Conservation (phyloP, 2,888 invertebrate genomes). For the Gisinianus flammeolus region DNA sequence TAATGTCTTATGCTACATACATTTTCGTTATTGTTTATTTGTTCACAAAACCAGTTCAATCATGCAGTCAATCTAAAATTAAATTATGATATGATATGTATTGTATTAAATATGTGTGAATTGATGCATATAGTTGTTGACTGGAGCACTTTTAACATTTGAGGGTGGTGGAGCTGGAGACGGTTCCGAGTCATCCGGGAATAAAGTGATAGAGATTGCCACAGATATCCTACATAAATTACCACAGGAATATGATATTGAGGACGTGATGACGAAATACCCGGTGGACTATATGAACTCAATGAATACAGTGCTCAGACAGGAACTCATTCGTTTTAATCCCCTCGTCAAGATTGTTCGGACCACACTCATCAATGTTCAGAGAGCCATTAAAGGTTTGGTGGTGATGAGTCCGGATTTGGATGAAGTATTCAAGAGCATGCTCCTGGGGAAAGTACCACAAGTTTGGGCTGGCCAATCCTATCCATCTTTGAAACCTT, state of each 20-base stretch:
- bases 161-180: constrained; percentile 11
- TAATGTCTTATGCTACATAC: too few species aligned
- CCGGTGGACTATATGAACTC: constrained; percentile 82
- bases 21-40: neutral
- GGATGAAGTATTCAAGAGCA: constrained; percentile 83
- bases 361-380: constrained; percentile 75
- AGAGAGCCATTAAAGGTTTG: constrained; percentile 83
- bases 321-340: constrained; percentile 83
- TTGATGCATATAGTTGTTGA: constrained; percentile 25
- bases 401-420: constrained; percentile 84
- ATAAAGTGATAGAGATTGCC: constrained; percentile 29
- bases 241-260: constrained; percentile 73
- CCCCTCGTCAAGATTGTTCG: constrained; percentile 74
- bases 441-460: constrained; percentile 83
- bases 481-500: constrained; percentile 89
- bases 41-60: neutral
- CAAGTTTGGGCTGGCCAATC: constrained; percentile 81
- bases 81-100: neutral
- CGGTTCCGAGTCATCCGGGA: constrained; percentile 14
- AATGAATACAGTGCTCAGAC: constrained; percentile 91
- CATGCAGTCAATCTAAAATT: neutral
- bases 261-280: constrained; percentile 71
- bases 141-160: constrained; percentile 26
- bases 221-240: constrained; percentile 61
- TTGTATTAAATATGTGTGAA: neutral